Evolutionary conservation across 2,797 vertebrate genomes (phyloP).

Genomic region (Euphonia xanthogaster): DNA sequence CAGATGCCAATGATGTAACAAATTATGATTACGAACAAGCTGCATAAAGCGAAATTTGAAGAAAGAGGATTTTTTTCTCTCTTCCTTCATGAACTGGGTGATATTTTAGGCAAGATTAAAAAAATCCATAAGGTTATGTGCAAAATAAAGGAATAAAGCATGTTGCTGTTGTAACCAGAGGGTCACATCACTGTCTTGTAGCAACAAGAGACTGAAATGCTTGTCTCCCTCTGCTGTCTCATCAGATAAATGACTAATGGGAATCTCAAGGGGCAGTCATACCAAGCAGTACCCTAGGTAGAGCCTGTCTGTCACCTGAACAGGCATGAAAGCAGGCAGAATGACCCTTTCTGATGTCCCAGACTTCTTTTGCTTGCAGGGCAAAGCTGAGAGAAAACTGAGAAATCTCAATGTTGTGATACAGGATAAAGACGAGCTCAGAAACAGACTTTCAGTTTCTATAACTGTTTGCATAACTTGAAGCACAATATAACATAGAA

Average conservation of each 20-base stretch:
- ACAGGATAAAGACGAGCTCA: neutral
- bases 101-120: neutral
- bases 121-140: neutral
- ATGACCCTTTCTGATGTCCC: neutral
- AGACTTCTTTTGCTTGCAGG: neutral
- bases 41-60: neutral
- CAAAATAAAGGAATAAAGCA: neutral
- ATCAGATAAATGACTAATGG: neutral
- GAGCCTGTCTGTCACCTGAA: neutral
- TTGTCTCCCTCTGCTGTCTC: neutral
- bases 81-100: neutral
- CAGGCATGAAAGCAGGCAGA: neutral
- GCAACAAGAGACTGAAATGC: neutral
- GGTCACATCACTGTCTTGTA: neutral
- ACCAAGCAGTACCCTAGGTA: neutral
- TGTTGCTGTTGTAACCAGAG: neutral
- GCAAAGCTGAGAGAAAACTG: neutral
- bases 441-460: neutral
- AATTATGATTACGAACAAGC: neutral
- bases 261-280: neutral
- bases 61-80: fast-evolving
- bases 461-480: fast-evolving
- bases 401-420: neutral
- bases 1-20: neutral
- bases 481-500: neutral